phyloP scores from a whole-genome alignment of 2,888 invertebrate genomes.

The Andrena dorsata region DNA sequence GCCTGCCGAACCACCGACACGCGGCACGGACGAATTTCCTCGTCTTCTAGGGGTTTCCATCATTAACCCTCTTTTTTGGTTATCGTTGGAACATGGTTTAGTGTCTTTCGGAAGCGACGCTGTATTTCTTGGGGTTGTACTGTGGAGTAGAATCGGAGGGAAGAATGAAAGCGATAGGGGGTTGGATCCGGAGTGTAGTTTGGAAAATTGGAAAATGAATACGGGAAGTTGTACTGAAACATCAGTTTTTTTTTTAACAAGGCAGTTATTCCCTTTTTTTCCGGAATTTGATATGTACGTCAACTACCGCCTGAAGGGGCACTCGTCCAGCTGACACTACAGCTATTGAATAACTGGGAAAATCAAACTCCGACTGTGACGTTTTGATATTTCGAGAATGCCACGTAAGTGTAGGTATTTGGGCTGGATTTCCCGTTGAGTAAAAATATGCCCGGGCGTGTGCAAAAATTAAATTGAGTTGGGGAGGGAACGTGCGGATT shows the following conservation, averaged over 20 bases:
- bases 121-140: too few relatives aligned
- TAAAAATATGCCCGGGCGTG: not conserved
- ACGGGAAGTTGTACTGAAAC: not conserved
- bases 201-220: slow-evolving; percentile 22
- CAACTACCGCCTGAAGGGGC: slow-evolving; percentile 25
- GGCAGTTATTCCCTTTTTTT: slow-evolving; percentile 29
- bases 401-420: not conserved
- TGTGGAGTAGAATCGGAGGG: too few relatives aligned
- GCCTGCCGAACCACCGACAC: slow-evolving; percentile 29
- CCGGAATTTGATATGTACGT: slow-evolving; percentile 21
- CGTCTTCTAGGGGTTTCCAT: slow-evolving; percentile 2
- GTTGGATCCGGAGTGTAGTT: too few relatives aligned
- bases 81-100: not conserved
- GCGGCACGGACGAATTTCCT: not conserved
- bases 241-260: not conserved
- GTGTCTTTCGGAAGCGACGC: too few relatives aligned
- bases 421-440: not conserved
- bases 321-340: slow-evolving; percentile 29
- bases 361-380: slow-evolving; percentile 6
- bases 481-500: not conserved
- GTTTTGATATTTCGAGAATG: slow-evolving; percentile 21
- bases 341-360: slow-evolving; percentile 27
- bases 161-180: too few relatives aligned
- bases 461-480: too few relatives aligned
- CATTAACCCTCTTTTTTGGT: not conserved